Evolutionary conservation across 2,888 invertebrate species (phyloP).

Genomic region (Pegoplata infirma): DNA sequence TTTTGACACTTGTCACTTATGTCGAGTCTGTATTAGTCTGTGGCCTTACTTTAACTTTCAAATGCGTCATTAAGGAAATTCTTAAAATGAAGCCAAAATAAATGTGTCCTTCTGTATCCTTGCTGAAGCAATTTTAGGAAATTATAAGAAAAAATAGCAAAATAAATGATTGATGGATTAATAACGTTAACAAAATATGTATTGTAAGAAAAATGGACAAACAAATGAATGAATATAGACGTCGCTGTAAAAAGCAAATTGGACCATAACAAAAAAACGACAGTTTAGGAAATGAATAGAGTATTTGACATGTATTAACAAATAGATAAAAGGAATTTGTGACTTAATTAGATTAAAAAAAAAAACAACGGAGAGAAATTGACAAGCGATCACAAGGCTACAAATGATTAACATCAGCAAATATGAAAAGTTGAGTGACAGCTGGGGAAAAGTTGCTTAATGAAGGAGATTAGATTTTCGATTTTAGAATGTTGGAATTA

Average conservation of each 20-base stretch:
- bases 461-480: neutral
- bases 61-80: too few species aligned
- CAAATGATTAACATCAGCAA: neutral
- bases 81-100: neutral
- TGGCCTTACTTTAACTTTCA: too few species aligned
- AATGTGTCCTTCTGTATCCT: neutral
- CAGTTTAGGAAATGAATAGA: neutral
- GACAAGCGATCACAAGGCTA: slow-evolving; percentile 1
- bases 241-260: neutral
- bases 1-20: too few species aligned
- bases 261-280: neutral
- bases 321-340: neutral
- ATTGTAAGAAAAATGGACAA: neutral
- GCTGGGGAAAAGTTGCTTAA: neutral
- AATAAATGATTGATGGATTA: slow-evolving; percentile 34
- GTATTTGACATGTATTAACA: neutral
- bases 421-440: neutral
- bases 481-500: neutral
- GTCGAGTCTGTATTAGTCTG: too few species aligned
- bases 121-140: neutral
- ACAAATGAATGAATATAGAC: neutral
- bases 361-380: too few species aligned
- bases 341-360: slow-evolving; percentile 1
- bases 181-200: slow-evolving; percentile 1
- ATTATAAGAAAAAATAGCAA: neutral